Evolutionary conservation across 2,113 vertebrate genomes (phyloP).

Genomic region (Leptocoma aspasia): DNA sequence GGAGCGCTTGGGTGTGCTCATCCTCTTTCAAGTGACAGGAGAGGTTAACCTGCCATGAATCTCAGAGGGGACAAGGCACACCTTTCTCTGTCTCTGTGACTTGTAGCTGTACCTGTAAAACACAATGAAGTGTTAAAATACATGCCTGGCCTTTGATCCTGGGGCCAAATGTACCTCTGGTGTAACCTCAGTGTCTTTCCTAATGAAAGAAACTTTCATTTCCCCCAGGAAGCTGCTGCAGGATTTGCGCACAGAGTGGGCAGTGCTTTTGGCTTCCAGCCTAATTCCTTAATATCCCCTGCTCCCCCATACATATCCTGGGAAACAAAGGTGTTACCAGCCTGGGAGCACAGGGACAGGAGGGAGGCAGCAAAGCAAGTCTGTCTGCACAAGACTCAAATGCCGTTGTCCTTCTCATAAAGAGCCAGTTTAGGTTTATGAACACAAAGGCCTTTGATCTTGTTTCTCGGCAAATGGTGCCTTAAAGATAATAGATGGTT

Average conservation of each 20-base stretch:
- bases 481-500: neutral
- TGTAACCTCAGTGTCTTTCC: neutral
- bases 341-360: neutral
- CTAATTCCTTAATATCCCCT: neutral
- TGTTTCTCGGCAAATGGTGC: neutral
- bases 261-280: neutral
- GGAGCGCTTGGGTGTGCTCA: neutral
- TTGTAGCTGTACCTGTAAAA: neutral
- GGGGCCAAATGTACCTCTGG: neutral
- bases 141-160: neutral
- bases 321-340: neutral
- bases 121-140: neutral
- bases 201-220: neutral
- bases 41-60: neutral
- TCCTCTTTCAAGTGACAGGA: neutral
- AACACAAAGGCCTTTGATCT: constrained; percentile 23
- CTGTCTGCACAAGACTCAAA: neutral
- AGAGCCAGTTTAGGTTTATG: neutral
- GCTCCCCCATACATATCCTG: neutral
- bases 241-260: neutral
- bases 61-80: neutral
- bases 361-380: neutral
- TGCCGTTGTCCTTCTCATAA: neutral
- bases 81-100: neutral
- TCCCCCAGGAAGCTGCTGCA: neutral